A percentile compares a stretch with the other conserved stretches of the same genome.
Evolutionary conservation across 2,113 vertebrate genomes (phyloP).

Genomic region (Xiphophorus hellerii): DNA sequence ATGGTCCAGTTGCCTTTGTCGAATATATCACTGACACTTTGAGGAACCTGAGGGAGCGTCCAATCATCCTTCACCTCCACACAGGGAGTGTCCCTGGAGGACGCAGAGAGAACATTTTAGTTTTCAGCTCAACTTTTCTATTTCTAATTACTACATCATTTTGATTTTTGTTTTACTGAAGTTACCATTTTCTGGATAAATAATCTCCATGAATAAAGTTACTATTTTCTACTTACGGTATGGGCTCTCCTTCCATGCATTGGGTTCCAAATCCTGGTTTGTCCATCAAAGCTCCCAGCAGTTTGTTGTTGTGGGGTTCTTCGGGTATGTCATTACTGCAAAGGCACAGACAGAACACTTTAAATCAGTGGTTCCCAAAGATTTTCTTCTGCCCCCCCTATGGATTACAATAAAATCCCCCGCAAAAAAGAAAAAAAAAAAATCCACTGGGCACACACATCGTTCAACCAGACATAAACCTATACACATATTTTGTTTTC

Average conservation of each 20-base stretch:
- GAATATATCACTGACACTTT: slow-evolving; percentile 83
- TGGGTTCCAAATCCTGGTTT: slow-evolving; percentile 89
- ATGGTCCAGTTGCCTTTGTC: slow-evolving; percentile 92
- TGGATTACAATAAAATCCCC: too few relatives aligned
- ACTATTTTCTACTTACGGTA: slow-evolving; percentile 82
- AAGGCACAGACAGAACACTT: slow-evolving; percentile 3
- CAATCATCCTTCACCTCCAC: slow-evolving; percentile 79
- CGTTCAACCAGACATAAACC: too few relatives aligned
- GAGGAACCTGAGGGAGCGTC: slow-evolving; percentile 78
- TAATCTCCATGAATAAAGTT: neutral
- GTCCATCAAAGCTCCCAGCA: slow-evolving; percentile 84
- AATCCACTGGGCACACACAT: too few relatives aligned
- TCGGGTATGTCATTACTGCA: slow-evolving; percentile 92
- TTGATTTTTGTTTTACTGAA: neutral
- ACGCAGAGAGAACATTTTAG: neutral
- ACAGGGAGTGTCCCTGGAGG: slow-evolving; percentile 82
- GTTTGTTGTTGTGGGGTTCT: slow-evolving; percentile 82
- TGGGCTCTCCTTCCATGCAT: slow-evolving; percentile 85
- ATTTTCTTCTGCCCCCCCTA: too few relatives aligned
- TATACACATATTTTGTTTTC: too few relatives aligned
- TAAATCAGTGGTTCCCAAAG: neutral
- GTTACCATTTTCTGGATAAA: neutral
- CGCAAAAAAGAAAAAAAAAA: too few relatives aligned
- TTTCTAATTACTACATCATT: neutral
- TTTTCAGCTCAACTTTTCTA: neutral